Percentiles rank a stretch among this genome's conserved stretches.
Conservation (phyloP, 2,888 invertebrate species). For the Melitaea athalia region DNA sequence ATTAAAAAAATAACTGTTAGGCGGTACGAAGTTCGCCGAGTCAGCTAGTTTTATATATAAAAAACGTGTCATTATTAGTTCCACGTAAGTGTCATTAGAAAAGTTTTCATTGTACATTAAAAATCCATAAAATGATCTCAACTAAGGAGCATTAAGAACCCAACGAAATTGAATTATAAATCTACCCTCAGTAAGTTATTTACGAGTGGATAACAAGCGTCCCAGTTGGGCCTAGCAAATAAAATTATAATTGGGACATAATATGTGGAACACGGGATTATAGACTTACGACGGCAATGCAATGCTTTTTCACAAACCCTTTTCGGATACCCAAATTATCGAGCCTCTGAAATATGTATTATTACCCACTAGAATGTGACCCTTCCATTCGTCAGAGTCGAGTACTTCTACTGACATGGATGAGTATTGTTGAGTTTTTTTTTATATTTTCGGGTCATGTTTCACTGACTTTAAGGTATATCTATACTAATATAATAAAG, state of each 20-base stretch:
- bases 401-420: slow-evolving; percentile 13
- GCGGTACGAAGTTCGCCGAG: too few relatives aligned
- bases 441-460: neutral
- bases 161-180: slow-evolving; percentile 71
- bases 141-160: slow-evolving; percentile 57
- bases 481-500: too few relatives aligned
- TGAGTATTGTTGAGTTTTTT: slow-evolving; percentile 1
- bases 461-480: neutral
- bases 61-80: too few relatives aligned
- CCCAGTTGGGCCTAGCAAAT: slow-evolving; percentile 57
- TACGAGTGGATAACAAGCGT: slow-evolving; percentile 70
- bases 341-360: slow-evolving; percentile 28
- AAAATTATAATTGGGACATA: slow-evolving; percentile 75
- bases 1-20: too few relatives aligned
- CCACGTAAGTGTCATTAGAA: neutral
- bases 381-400: slow-evolving; percentile 14
- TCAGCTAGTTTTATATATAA: too few relatives aligned
- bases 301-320: slow-evolving; percentile 41
- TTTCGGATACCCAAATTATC: slow-evolving; percentile 34
- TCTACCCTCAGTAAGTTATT: slow-evolving; percentile 74
- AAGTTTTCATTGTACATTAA: slow-evolving; percentile 50
- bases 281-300: slow-evolving; percentile 35
- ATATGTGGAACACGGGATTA: slow-evolving; percentile 68
- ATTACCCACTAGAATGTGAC: slow-evolving; percentile 33
- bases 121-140: slow-evolving; percentile 56